Base-by-base conservation (phyloP, 2,888 invertebrate species). In the Villa cingulata region DNA sequence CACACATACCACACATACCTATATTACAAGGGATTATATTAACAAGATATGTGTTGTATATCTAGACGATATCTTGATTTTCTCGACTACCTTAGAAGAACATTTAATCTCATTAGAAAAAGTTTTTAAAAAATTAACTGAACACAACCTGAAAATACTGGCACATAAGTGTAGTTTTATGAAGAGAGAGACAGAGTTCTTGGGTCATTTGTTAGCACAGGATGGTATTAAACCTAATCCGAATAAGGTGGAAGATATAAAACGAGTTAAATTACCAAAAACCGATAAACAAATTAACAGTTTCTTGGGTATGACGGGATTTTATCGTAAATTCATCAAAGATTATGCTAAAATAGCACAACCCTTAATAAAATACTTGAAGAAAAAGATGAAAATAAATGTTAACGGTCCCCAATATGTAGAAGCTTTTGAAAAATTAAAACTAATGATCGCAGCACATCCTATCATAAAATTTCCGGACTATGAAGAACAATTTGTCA, bases 391-490 rank as follows among this genome's bases (percentile, higher is more conserved):
- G 7, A 29, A 12, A 29, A 41, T 29, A 2, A 41, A 41, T 36
- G 19, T n/a, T 40, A 48, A 43, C 5, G 50, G 45, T 20, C 48
- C 50, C 2, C 37, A 48, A 6, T 52, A 51, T 37, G 44, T 51
- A 4, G 48, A 45, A 14, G 48, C 48, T 17, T 54, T 54, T 23
- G 52, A 51, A 48, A 49, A 54, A 18, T 18, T 54, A 17, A 50
- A 50, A 46, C 12, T 39, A 4, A 27, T 51, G 19, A 51, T 53
- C 16, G 36, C 43, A 10, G 43, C 48, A 12, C 46, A 51, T 14
- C 29, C 29, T 12, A 32, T 32, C 9, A 12, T 32, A 32, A 9
- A 32, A 12, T 32, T 12, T 12, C 29, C 29, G 1, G 12, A 32
- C 12, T 32, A 12, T 2, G 29, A 32, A 12, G 12, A 32, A 32